phyloP scores from a whole-genome alignment of 2,888 invertebrate species.

The Oligia strigilis region DNA sequence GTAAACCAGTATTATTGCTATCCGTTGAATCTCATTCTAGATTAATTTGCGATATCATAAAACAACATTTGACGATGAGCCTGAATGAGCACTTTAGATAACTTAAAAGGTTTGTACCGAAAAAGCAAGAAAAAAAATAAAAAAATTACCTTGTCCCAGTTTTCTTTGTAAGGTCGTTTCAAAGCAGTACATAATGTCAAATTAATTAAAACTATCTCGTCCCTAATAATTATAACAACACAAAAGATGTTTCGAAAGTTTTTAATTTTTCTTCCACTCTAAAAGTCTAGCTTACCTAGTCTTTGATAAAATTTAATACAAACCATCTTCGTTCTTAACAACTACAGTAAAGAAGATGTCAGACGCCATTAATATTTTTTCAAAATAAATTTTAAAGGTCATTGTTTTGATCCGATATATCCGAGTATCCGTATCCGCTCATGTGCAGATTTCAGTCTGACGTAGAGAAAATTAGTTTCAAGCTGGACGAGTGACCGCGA shows the following conservation, averaged over 20 bases:
- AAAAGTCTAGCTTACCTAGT: not conserved
- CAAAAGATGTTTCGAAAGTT: slow-evolving; percentile 13
- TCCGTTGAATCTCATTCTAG: not conserved
- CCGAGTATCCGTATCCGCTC: slow-evolving; percentile 71
- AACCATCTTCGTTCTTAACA: not conserved
- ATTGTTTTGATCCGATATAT: slow-evolving; percentile 71
- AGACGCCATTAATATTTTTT: slow-evolving; percentile 3
- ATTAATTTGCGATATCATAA: not conserved
- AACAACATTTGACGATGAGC: not conserved
- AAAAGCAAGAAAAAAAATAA: not conserved
- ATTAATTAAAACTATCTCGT: slow-evolving; percentile 24
- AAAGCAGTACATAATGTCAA: slow-evolving; percentile 16
- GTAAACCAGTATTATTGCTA: not conserved
- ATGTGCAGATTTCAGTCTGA: slow-evolving; percentile 76
- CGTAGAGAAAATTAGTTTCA: slow-evolving; percentile 87
- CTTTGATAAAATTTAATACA: slow-evolving; percentile 1
- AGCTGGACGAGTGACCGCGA: slow-evolving; percentile 78
- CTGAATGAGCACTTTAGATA: not conserved
- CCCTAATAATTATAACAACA: slow-evolving; percentile 8
- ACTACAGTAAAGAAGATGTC: not conserved
- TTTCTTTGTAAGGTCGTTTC: not conserved
- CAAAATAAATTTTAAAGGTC: not conserved
- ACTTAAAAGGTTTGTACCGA: not conserved
- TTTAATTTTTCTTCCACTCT: not conserved
- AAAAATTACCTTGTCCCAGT: not conserved